These are phyloP conservation scores for Trypoxylon attenuatum DNA, from an alignment of 2,888 invertebrate species.

Conservation along the genomic window DNA sequence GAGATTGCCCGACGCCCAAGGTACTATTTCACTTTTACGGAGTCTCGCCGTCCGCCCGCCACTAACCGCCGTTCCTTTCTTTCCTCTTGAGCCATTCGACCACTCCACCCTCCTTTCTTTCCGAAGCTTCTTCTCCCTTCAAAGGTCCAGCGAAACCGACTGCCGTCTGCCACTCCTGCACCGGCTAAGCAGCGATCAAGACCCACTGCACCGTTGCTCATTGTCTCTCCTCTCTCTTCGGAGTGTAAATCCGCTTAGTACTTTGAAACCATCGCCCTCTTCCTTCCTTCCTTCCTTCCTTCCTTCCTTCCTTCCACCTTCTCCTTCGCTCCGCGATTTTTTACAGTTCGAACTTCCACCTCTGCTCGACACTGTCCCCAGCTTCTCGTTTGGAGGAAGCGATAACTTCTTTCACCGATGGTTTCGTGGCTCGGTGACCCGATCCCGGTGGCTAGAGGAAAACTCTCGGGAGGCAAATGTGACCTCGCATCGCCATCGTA, in stretches of 20 bases:
- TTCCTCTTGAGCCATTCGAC: background rate
- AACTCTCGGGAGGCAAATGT: too few species aligned
- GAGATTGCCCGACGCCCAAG: constrained; percentile 55
- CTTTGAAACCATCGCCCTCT: too few species aligned
- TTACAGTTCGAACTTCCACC: too few species aligned
- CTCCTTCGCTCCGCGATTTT: too few species aligned
- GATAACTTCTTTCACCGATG: too few species aligned
- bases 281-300: background rate
- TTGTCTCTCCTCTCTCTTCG: background rate
- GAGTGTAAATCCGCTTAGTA: too few species aligned
- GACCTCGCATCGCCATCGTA: too few species aligned
- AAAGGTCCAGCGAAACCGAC: background rate
- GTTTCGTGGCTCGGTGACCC: too few species aligned
- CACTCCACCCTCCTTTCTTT: background rate
- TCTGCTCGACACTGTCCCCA: too few species aligned
- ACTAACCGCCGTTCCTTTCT: constrained; percentile 42
- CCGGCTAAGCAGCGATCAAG: constrained; percentile 25
- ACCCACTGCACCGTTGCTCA: constrained; percentile 30
- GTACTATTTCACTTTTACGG: constrained; percentile 62
- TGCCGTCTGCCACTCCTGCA: background rate
- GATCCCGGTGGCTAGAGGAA: too few species aligned
- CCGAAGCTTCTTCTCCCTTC: background rate
- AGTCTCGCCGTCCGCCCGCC: constrained; percentile 33
- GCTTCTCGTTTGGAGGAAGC: too few species aligned
- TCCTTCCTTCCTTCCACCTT: background rate